Evolutionary conservation across 2,888 invertebrate genomes (phyloP), one percentile per base, ranked within the genome.

Genomic region (Drosophila tripunctata): DNA sequence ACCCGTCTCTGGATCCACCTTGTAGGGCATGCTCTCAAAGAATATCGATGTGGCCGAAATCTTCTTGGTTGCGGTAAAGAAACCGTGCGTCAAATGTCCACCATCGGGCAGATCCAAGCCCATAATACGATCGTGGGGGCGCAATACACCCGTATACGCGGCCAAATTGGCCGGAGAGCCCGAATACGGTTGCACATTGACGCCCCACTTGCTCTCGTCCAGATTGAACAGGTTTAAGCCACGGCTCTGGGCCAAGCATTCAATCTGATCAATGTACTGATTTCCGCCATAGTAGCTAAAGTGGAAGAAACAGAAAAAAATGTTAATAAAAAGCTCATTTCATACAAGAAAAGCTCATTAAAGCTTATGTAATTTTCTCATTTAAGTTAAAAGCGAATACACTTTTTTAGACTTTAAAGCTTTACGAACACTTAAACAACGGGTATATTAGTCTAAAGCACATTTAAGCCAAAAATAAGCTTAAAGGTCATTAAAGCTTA

Each of bases 11-110:
- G 95, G 94, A 90, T 98, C 92, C 17, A 97, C 96, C 92, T 98
- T 98, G 91, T 99, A 99, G 0, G 99, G 98, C 96, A 99, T 96
- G 60, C 98, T 98, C 92, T 99, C 98, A 90, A 99, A 99, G 93
- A 97, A 99, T 66, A 99, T 95, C 0, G 99, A 98, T 0, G 99
- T 98, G 5, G 98, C 98, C 0, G 99, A 99, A 63, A 99, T 96
- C 92, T 96, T 97, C 91, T 97, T 98, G 6, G 93, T 95, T 5
- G 95, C 93, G 0, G 98, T 98, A 92, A 97, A 96, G 92, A 98
- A 99, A 21, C 96, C 96, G 81, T 98, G 97, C 4, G 97, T 97
- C 69, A 97, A 94, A 92, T 99, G 99, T 0, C 99, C 99, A 75
- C 99, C 99, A 90, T 99, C 99, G 1, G 98, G 98, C 61, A 99